Base-by-base conservation (phyloP, 2,113 vertebrate genomes). In the Eira barbara region DNA sequence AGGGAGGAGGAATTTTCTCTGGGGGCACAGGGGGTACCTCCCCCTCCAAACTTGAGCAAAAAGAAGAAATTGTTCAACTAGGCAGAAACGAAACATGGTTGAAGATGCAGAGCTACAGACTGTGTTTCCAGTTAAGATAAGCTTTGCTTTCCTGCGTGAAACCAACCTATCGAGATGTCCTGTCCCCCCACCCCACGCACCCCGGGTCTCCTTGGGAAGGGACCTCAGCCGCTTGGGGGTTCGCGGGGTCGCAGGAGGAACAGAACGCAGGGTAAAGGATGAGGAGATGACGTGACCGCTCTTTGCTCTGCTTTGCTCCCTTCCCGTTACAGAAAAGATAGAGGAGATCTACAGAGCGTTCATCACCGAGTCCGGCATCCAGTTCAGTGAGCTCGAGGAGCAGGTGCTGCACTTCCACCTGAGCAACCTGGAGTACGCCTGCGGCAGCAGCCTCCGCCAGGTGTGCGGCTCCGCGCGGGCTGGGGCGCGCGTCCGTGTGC, bases 361-460 rank as follows among this genome's bases (percentile, higher is more conserved):
- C 90, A 98, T 99, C 89, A 99, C 99, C 86, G 99, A 99, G 95
- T 99, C 99, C 31, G 99, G 99, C 36, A 99, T 99, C 97, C 99
- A 99, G 94, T 99, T 99, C 98, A 99, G 99, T 90, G 99, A 99
- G 45, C 98, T 99, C 95, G 99, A 99, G 83, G 99, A 99, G 96
- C 99, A 99, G 88, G 99, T 99, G 7, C 99, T 99, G 12, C 99
- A 99, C 98, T 99, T 99, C 98, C 99, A 99, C 90, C 99, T 99
- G 96, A 99, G 99, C 91, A 99, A 99, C 98, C 98, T 99, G 98
- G 99, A 99, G 83, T 99, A 99, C 2, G 99, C 99, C 95, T 99
- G 99, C 20, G 99, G 99, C 85, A 99, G 99, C 98, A 99, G 98
- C 39, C 99, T 99, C 23, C 59, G 59, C 59, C 59, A 61, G 59